Evolutionary conservation across 92 coral and sea anemone genomes (phyloP).

Genomic region (Zoanthus solanderi): DNA sequence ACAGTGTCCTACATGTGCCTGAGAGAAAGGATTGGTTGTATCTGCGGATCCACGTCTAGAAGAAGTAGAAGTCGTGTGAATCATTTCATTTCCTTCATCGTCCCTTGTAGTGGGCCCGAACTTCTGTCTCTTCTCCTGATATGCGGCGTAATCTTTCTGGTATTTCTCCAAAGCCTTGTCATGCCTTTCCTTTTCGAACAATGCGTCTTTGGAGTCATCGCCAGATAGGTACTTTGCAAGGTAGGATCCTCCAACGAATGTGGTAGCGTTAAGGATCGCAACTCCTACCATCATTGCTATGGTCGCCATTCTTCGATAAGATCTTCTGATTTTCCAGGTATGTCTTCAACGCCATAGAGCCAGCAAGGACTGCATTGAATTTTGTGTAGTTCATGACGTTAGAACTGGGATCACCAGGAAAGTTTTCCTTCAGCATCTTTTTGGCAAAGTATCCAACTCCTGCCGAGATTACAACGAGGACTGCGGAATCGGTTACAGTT

Average conservation of each 20-base stretch:
- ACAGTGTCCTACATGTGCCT: conserved; percentile 41
- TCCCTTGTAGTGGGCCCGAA: too few species aligned
- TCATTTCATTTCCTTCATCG: conserved; percentile 23
- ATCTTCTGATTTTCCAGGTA: conserved; percentile 43
- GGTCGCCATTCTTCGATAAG: conserved; percentile 43
- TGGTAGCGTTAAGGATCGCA: conserved; percentile 61
- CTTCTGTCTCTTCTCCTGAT: conserved; percentile 26
- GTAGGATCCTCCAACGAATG: conserved; percentile 59
- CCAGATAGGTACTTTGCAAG: conserved; percentile 51
- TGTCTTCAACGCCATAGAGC: conserved; percentile 18
- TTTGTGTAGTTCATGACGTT: conserved; percentile 43
- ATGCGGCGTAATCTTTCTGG: conserved; percentile 51
- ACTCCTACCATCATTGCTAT: conserved; percentile 69
- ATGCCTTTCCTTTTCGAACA: conserved; percentile 57
- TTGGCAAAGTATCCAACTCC: conserved; percentile 32
- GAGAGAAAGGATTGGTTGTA: conserved; percentile 20
- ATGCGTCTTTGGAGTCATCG: not conserved
- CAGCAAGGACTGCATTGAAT: conserved; percentile 30
- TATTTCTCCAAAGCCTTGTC: conserved; percentile 68
- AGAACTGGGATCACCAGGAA: conserved; percentile 11
- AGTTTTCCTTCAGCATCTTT: conserved; percentile 26
- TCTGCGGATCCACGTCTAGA: conserved; percentile 28
- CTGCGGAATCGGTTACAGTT: conserved; percentile 40
- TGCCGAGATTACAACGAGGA: conserved; percentile 34
- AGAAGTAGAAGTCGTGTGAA: conserved; percentile 37